Evolutionary conservation across 2,888 invertebrate genomes (phyloP).

Genomic region (Nemotelus nigrinus): DNA sequence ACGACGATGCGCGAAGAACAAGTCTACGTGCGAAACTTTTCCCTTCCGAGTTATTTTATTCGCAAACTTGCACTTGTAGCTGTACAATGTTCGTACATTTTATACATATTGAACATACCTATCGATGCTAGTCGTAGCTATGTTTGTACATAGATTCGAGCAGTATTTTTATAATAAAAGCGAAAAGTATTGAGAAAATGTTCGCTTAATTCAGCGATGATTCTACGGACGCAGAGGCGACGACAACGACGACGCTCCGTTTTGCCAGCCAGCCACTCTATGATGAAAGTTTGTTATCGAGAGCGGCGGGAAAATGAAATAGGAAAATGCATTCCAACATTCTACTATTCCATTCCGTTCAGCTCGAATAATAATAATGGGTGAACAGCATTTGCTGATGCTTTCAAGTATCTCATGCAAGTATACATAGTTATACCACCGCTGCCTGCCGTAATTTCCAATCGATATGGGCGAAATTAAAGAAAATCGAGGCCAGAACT

Average conservation of each 20-base stretch:
- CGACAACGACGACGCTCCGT: no score
- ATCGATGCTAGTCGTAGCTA: neutral
- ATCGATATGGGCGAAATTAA: conserved; percentile 23
- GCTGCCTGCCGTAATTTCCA: conserved; percentile 16
- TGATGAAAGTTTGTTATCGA: no score
- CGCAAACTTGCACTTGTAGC: neutral
- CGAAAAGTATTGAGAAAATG: conserved; percentile 34
- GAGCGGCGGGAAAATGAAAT: conserved; percentile 2
- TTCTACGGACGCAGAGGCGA: no score
- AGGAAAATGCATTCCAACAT: conserved; percentile 29
- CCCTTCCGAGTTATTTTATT: conserved; percentile 29
- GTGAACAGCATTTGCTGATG: neutral
- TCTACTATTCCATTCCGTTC: neutral
- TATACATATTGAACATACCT: neutral
- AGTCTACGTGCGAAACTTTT: conserved; percentile 5
- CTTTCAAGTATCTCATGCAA: neutral
- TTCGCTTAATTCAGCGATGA: neutral
- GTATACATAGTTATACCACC: no score
- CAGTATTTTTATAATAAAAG: neutral
- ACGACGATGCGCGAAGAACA: neutral
- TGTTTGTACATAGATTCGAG: neutral
- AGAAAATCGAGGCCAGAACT: neutral
- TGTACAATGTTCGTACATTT: neutral
- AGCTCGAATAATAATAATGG: conserved; percentile 29
- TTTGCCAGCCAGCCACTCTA: no score